These are phyloP conservation scores for Pampusana beccarii DNA, from an alignment of 2,113 vertebrate genomes.

Conservation along the genomic window DNA sequence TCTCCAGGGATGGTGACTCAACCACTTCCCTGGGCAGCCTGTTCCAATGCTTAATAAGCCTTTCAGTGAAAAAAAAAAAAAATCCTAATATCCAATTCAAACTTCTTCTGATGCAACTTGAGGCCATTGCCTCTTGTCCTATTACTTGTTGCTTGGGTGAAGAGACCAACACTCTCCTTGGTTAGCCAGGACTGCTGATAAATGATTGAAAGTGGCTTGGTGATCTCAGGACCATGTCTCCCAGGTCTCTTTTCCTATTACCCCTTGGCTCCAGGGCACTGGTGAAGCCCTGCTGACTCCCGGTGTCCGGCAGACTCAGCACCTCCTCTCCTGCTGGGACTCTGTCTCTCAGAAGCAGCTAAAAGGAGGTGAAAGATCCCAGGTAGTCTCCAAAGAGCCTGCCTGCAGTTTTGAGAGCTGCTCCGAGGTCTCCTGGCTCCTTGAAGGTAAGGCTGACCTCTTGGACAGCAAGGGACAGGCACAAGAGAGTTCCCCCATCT, in stretches of 20 bases:
- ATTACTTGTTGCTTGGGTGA: too few species aligned
- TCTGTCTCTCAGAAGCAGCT: neutral
- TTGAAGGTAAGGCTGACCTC: neutral
- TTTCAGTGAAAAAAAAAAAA: too few species aligned
- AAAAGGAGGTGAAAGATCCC: slow-evolving; percentile 28
- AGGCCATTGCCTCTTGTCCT: too few species aligned
- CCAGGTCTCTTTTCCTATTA: neutral
- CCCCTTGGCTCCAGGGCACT: rapidly evolving
- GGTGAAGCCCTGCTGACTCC: neutral
- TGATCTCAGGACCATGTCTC: neutral
- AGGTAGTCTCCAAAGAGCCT: slow-evolving; percentile 37
- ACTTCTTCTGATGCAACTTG: too few species aligned
- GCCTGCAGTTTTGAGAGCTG: neutral
- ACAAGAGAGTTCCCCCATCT: neutral
- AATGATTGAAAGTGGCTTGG: neutral
- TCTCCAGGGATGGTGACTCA: too few species aligned
- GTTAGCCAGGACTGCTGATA: too few species aligned
- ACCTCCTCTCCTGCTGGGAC: neutral
- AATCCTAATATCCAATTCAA: too few species aligned
- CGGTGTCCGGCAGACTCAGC: neutral
- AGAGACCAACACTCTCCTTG: too few species aligned
- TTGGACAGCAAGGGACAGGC: neutral
- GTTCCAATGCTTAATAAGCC: too few species aligned
- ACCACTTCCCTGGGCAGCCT: too few species aligned
- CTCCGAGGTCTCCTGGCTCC: neutral